Evolutionary conservation across 1,140 invertebrate genomes (phyloP), one percentile per base, ranked within the genome.

Genomic region (Cyrtorhinus lividipennis): DNA sequence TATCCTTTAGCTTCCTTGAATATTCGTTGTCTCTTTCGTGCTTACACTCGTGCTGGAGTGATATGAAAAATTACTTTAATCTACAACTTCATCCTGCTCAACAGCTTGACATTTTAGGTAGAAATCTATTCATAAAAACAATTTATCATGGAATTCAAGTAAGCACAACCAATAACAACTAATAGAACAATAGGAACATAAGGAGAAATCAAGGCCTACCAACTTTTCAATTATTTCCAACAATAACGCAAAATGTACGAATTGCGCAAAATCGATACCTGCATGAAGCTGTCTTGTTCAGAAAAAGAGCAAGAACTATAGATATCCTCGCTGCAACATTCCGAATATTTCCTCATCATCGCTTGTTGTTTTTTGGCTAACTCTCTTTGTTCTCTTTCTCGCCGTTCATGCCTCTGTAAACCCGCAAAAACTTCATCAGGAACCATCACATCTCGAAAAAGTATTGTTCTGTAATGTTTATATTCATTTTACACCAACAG

Each of bases 361-460:
- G 56, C 56, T 23, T 60, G 45, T 25, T 67, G 65, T 24, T 79
- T 73, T 70, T 84, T 85, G 15, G 85, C 88, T 71, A 88, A 76
- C 76, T 91, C 89, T 62, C 87, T 79, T 73, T 89, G 86, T 74
- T 92, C 89, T 48, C 88, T 78, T 74, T 92, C 88, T 68, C 88
- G 78, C 72, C 89, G 79, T 78, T 92, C 88, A 72, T 90, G 88
- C 73, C 88, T 81, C 83, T 87, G 72, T 23, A 65, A 66, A 46
- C 8, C n/a, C 8, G 38, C 38, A n/a, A 8, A 44, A 44, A 44
- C 38, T 44, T 8, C n/a, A 44, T 44, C 38, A 44, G 38, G 8
- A 44, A n/a, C n/a, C 38, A 44, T 2, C n/a, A 63, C 3, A 26
- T 38, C 25, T 10, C n/a, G 10, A 59, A 20, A 57, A 24, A 59